phyloP scores from a whole-genome alignment of 2,113 vertebrate species.

The Chaetura pelagica region DNA sequence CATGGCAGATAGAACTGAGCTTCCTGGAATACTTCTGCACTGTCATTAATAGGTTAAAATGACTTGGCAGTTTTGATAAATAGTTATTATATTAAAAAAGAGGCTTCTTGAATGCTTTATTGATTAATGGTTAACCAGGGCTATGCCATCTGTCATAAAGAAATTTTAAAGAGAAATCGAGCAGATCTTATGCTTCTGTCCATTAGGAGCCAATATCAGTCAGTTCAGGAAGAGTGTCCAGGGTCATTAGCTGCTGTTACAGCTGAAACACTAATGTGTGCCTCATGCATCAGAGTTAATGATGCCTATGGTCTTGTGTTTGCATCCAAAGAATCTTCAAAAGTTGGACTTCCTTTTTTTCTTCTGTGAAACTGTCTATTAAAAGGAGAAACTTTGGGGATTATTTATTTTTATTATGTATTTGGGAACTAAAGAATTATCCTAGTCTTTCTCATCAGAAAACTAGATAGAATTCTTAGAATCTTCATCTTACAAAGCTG shows the following conservation, averaged over 20 bases:
- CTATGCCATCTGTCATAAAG: conserved; percentile 17
- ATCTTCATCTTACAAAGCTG: background rate
- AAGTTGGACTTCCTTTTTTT: background rate
- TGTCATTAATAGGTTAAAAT: background rate
- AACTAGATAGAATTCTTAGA: background rate
- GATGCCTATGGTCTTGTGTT: background rate
- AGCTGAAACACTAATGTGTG: background rate
- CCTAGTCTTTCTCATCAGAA: background rate
- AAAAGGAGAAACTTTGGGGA: background rate
- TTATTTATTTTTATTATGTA: background rate
- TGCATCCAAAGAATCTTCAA: background rate
- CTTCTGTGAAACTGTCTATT: background rate
- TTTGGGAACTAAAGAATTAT: background rate
- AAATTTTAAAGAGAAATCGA: conserved; percentile 25
- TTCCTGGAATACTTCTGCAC: background rate
- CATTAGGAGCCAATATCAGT: background rate
- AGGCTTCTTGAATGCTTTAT: background rate
- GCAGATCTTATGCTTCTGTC: background rate
- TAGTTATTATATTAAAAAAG: background rate
- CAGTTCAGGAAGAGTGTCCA: background rate
- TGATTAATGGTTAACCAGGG: conserved; percentile 6
- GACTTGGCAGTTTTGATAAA: background rate
- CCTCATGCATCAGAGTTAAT: conserved; percentile 18
- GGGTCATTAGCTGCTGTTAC: background rate
- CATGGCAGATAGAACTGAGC: background rate